These are phyloP conservation scores for Drosophila rufa DNA, from an alignment of 1,140 invertebrate species.

Conservation along the genomic window DNA sequence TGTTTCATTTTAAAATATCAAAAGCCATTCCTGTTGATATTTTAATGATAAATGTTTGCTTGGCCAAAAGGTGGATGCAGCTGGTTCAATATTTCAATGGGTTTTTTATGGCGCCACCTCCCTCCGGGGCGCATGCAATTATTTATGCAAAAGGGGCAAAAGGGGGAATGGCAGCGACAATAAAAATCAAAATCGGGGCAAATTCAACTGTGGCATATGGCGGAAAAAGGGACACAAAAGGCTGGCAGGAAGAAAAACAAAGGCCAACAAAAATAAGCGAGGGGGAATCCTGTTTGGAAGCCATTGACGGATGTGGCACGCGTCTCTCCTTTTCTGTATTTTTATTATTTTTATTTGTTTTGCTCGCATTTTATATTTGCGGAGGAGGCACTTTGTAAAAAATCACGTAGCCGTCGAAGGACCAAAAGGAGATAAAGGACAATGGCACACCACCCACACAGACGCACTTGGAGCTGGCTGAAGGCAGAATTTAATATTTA, in stretches of 20 bases:
- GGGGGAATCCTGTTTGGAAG: conserved; percentile 15
- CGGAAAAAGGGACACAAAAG: conserved; percentile 43
- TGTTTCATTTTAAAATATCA: conserved; percentile 34
- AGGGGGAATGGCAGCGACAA: conserved; percentile 50
- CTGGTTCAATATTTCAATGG: conserved; percentile 61
- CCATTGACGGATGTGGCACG: conserved; percentile 67
- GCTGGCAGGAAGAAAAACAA: conserved; percentile 50
- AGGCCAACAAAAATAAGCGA: conserved; percentile 36
- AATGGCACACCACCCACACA: neutral
- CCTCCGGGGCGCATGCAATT: conserved; percentile 51
- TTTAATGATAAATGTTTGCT: conserved; percentile 32
- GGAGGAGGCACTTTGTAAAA: conserved; percentile 51
- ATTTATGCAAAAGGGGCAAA: conserved; percentile 58
- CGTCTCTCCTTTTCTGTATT: conserved; percentile 39
- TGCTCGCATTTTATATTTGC: conserved; percentile 27
- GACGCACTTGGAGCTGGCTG: neutral
- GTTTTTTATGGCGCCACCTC: conserved; percentile 49
- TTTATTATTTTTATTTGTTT: conserved; percentile 35
- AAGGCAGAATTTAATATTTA: conserved; percentile 41
- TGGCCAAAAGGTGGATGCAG: conserved; percentile 27
- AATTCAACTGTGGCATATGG: conserved; percentile 46
- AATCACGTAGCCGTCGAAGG: conserved; percentile 51
- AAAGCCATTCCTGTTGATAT: conserved; percentile 26
- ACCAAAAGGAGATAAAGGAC: conserved; percentile 4
- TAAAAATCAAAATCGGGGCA: conserved; percentile 70